Percentiles rank a stretch among this genome's conserved stretches.
Conservation (phyloP, 2,113 vertebrate genomes). For the Cryptomyrus ogoouensis region DNA sequence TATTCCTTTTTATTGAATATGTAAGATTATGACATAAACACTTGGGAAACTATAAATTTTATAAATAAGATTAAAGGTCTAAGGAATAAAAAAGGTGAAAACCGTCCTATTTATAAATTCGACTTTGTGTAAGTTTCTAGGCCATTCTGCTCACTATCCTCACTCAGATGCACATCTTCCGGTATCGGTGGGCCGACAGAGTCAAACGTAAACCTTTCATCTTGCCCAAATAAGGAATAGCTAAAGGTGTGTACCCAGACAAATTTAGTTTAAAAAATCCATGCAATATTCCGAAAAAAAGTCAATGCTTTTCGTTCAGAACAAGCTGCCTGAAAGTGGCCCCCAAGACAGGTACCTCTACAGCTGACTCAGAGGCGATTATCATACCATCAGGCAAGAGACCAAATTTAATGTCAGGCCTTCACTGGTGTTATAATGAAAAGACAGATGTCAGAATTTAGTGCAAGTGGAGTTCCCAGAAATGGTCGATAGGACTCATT, state of each 20-base stretch:
- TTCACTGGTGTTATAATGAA: not conserved
- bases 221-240: not conserved
- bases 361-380: not conserved
- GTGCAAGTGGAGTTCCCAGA: not conserved
- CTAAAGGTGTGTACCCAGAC: not conserved
- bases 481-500: not conserved
- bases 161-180: not conserved
- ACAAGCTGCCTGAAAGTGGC: not conserved
- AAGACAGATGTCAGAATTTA: not conserved
- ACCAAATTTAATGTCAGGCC: not conserved
- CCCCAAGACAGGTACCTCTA: not conserved
- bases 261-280: not conserved
- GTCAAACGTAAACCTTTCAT: not conserved
- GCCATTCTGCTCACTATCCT: not conserved
- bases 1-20: not conserved
- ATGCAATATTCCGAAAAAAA: not conserved
- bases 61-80: not conserved
- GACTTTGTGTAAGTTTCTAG: not conserved
- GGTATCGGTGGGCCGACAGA: not conserved
- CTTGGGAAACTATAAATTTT: not conserved
- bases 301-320: not conserved
- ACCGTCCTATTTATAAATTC: not conserved
- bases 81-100: not conserved
- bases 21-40: not conserved
- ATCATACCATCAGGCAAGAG: not conserved